Conservation (phyloP, 2,888 invertebrate genomes). For the Meghimatium bilineatum region DNA sequence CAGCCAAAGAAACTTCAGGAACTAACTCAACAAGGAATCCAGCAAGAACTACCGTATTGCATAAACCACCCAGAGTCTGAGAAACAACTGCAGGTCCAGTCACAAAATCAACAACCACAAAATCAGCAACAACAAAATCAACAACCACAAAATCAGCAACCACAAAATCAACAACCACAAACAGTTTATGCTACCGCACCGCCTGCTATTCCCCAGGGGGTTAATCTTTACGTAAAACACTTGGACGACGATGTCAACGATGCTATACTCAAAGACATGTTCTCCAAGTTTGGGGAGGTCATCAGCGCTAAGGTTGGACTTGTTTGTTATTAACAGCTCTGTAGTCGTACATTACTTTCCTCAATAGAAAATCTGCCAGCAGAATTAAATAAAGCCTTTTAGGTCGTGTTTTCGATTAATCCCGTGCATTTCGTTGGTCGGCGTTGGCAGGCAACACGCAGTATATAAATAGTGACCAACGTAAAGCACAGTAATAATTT, state of each 20-base stretch:
- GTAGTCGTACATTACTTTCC: too few species aligned
- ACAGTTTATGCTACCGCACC: neutral
- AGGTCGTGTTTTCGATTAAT: too few species aligned
- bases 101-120: slow-evolving; percentile 3
- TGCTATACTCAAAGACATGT: slow-evolving; percentile 40
- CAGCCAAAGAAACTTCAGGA: neutral
- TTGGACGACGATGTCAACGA: slow-evolving; percentile 46
- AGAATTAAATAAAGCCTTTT: too few species aligned
- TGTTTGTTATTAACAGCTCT: neutral
- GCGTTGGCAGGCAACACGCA: too few species aligned
- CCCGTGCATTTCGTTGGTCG: too few species aligned
- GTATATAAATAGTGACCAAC: too few species aligned
- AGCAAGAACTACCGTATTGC: neutral
- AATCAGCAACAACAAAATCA: slow-evolving; percentile 11
- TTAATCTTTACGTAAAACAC: slow-evolving; percentile 46
- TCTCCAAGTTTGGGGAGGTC: slow-evolving; percentile 46
- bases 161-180: neutral
- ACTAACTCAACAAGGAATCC: neutral
- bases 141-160: neutral
- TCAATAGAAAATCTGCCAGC: too few species aligned
- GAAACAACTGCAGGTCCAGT: too few species aligned
- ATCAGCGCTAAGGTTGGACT: slow-evolving; percentile 41
- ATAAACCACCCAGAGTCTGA: too few species aligned
- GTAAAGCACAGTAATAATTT: too few species aligned
- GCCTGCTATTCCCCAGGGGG: slow-evolving; percentile 8